These are phyloP conservation scores for Caenorhabditis sp. DNA, from an alignment of 2,888 invertebrate species.

Conservation along the genomic window DNA sequence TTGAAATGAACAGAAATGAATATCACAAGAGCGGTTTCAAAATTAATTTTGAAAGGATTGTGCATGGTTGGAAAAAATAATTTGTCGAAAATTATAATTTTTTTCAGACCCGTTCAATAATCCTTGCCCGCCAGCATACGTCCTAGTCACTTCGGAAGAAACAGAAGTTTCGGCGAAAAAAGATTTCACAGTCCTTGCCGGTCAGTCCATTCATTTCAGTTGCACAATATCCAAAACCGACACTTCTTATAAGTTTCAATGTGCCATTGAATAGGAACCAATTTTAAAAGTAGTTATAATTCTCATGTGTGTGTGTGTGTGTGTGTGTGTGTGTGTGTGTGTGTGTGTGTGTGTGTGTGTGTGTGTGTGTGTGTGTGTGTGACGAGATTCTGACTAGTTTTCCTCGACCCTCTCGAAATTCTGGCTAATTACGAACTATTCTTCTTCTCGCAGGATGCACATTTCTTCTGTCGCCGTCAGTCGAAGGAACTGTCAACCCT, in stretches of 20 bases:
- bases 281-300: no score
- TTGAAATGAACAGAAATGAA: conserved; percentile 24
- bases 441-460: conserved; percentile 22
- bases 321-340: no score
- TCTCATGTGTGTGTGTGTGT: no score
- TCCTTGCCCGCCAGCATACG: conserved; percentile 8
- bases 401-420: background rate
- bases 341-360: no score
- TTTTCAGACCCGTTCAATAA: background rate
- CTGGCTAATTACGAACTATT: background rate
- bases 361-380: no score
- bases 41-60: conserved; percentile 11
- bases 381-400: no score
- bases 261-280: no score
- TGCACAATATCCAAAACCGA: no score
- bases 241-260: no score
- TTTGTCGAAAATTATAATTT: background rate
- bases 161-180: background rate
- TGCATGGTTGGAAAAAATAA: background rate
- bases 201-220: background rate
- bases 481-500: background rate
- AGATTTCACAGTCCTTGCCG: background rate
- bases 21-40: conserved; percentile 20
- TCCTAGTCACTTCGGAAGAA: background rate
- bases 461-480: conserved; percentile 8